A percentile compares a stretch with the other conserved stretches of the same genome.
Conservation (phyloP, 2,797 vertebrate genomes). For the Gymnocypris eckloni region DNA sequence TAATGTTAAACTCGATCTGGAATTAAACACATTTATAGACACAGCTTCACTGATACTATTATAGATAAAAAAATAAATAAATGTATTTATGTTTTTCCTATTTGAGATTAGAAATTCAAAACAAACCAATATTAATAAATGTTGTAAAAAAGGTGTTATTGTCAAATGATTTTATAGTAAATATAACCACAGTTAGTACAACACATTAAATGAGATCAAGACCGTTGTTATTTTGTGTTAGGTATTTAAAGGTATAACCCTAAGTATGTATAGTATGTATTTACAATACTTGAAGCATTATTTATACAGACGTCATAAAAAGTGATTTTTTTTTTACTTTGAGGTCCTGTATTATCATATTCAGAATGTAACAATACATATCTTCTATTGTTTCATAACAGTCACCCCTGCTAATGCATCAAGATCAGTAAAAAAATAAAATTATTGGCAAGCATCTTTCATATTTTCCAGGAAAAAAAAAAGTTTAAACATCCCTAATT, state of each 20-base stretch:
- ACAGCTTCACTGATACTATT: not conserved
- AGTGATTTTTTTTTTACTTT: not conserved
- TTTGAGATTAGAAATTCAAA: not conserved
- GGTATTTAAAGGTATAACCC: not conserved
- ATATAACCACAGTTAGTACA: not conserved
- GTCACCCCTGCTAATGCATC: not conserved
- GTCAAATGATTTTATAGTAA: not conserved
- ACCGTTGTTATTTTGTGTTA: not conserved
- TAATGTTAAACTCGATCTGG: not conserved
- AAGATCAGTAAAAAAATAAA: not conserved
- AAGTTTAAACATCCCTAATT: not conserved
- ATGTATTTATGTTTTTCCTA: too few species aligned
- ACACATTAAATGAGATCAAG: not conserved
- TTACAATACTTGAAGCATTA: not conserved
- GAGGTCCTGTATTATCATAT: conserved; percentile 29
- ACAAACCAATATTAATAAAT: not conserved
- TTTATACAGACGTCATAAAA: conserved; percentile 18
- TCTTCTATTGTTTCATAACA: conserved; percentile 53
- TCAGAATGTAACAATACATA: conserved; percentile 70
- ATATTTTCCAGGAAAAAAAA: conserved; percentile 5
- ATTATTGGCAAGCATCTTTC: not conserved
- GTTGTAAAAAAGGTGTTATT: not conserved
- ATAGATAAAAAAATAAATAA: too few species aligned
- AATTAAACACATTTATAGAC: not conserved
- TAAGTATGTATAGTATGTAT: too few species aligned